Base-by-base conservation (phyloP, 2,797 vertebrate species). In the Enteromius unitaeniatus region DNA sequence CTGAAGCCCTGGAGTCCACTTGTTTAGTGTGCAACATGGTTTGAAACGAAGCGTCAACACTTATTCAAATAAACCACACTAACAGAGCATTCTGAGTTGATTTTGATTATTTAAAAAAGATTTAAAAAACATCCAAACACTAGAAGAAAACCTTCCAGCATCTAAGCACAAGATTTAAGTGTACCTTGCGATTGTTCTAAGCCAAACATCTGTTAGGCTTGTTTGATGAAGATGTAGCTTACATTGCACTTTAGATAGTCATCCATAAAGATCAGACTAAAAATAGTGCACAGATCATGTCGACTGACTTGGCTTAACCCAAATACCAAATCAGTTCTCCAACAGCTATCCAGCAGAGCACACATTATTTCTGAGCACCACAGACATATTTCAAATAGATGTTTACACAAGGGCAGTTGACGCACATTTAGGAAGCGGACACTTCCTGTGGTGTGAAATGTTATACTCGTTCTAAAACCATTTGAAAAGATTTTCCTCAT, bases 231-330 rank as follows among this genome's bases (percentile, higher is more conserved):
- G 21, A 74, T 49, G 73, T 13, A 78, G 37, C 69, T 73, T 51
- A 74, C 9, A 47, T 42, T 23, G 60, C 51, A 45, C 60, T 73
- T 55, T 45, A 72, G 67, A 85, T 31, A 76, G 23, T 68, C 77
- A 79, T 72, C 47, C 67, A 83, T 83, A 85, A 87, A 88, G 78
- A 87, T 86, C 82, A 81, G 65, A 1, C 84, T 88, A 88, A 85
- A 87, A 87, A 88, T 87, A 88, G 81, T 14, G 28, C 82, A 60
- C 55, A 55, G 67, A 82, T 87, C 76, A 78, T 82, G 84, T 72
- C 55, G 69, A 78, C 75, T 37, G 83, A 69, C 81, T 23, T 42
- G 73, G 84, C 84, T 88, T 85, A 86, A 83, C 82, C 77, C 82
- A 84, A 86, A 86, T 85, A 84, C 81, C 87, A 86, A 83, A 68